A percentile compares a stretch with the other conserved stretches of the same genome.
Evolutionary conservation across 2,113 vertebrate species (phyloP).

Genomic region (Cynopterus brachyotis): DNA sequence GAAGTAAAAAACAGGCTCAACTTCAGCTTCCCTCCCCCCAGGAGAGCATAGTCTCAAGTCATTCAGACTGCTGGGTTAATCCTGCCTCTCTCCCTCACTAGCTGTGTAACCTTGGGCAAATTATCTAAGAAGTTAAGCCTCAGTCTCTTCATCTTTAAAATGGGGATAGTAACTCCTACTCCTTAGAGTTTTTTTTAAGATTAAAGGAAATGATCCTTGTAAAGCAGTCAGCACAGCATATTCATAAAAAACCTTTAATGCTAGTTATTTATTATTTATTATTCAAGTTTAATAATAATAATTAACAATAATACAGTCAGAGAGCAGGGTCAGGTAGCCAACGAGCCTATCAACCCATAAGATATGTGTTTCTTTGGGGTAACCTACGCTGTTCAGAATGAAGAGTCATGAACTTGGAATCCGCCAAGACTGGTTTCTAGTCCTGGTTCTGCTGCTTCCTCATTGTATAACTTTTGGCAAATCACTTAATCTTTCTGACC

Average conservation of each 20-base stretch:
- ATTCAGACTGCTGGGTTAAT: background rate
- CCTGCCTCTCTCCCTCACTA: background rate
- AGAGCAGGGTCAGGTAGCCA: background rate
- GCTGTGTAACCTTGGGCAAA: background rate
- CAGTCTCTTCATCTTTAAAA: slow-evolving; percentile 34
- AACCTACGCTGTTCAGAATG: background rate
- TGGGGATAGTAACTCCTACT: background rate
- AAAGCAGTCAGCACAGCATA: background rate
- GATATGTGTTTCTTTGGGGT: background rate
- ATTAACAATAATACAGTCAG: background rate
- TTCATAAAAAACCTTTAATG: slow-evolving; percentile 2
- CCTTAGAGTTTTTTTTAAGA: background rate
- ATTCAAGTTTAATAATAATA: background rate
- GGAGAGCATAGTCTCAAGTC: background rate
- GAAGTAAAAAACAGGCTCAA: slow-evolving; percentile 53
- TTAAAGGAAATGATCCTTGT: background rate
- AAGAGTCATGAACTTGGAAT: background rate
- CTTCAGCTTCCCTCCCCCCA: background rate
- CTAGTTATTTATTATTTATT: slow-evolving; percentile 19
- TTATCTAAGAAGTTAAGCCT: background rate
- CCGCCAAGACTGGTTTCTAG: background rate
- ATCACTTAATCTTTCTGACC: slow-evolving; percentile 23
- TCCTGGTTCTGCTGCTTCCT: background rate
- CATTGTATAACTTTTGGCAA: slow-evolving; percentile 13
- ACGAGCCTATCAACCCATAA: background rate